Conservation (phyloP, 64 coral and sea anemone genomes). For the Orbicella faveolata region DNA sequence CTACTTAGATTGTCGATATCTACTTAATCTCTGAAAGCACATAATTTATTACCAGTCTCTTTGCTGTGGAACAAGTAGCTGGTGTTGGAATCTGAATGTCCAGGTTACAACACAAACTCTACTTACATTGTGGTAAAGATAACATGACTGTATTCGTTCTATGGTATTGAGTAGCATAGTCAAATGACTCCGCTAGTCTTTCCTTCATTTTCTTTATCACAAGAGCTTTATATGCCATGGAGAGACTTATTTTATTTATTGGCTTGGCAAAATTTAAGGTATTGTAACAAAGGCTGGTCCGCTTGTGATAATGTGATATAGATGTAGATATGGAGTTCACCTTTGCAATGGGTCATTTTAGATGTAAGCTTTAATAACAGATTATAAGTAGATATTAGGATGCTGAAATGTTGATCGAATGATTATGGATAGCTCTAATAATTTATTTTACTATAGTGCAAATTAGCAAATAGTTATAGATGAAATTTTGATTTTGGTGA, state of each 20-base stretch:
- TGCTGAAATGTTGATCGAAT: not conserved
- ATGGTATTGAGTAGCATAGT: too few relatives aligned
- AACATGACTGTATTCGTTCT: too few relatives aligned
- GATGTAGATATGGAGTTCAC: not conserved
- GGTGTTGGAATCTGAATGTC: too few relatives aligned
- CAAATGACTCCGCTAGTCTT: not conserved
- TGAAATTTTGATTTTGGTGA: not conserved
- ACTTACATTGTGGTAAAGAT: too few relatives aligned
- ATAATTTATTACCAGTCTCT: too few relatives aligned
- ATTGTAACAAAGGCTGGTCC: slow-evolving; percentile 27
- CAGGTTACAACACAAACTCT: too few relatives aligned
- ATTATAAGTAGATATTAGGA: not conserved
- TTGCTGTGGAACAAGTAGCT: too few relatives aligned
- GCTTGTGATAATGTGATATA: not conserved
- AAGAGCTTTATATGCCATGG: not conserved
- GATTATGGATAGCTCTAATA: not conserved
- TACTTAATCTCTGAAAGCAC: too few relatives aligned
- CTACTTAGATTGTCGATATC: too few relatives aligned
- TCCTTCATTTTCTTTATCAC: not conserved
- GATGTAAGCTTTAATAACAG: not conserved
- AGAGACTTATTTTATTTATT: not conserved
- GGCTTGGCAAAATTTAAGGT: not conserved
- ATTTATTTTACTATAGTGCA: not conserved
- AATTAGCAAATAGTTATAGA: not conserved
- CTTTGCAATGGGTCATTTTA: not conserved